These are phyloP conservation scores for Crocidura indochinensis DNA, from an alignment of 2,797 vertebrate species.

Conservation along the genomic window DNA sequence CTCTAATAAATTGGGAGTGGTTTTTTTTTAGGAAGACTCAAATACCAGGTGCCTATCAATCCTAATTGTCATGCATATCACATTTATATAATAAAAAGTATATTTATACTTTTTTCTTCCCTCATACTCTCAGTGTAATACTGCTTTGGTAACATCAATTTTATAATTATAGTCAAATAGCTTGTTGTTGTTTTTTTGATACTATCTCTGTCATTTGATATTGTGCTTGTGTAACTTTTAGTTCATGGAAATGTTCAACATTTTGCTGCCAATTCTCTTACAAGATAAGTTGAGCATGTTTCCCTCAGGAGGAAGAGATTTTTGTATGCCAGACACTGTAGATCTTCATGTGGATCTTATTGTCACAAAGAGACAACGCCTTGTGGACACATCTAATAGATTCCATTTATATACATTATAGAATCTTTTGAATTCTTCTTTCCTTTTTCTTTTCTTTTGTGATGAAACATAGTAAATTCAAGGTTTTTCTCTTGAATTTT, in stretches of 20 bases:
- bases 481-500: neutral
- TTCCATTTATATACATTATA: neutral
- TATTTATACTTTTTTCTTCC: too few relatives aligned
- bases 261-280: conserved; percentile 36
- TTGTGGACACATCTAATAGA: neutral
- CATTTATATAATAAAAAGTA: neutral
- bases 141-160: too few relatives aligned
- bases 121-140: too few relatives aligned
- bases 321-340: neutral
- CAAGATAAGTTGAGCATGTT: neutral
- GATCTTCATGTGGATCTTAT: neutral
- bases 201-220: too few relatives aligned
- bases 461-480: neutral
- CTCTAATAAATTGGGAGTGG: neutral
- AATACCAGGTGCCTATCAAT: conserved; percentile 47
- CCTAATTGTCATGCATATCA: conserved; percentile 15
- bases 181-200: too few relatives aligned
- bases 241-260: conserved; percentile 42
- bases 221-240: neutral
- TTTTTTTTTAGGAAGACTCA: conserved; percentile 31
- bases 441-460: neutral
- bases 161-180: too few relatives aligned
- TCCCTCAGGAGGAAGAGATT: neutral
- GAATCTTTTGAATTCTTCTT: neutral
- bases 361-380: neutral